Percentiles rank a stretch among this genome's conserved stretches.
Conservation (phyloP, 2,113 vertebrate genomes). For the Ammodytes marinus region DNA sequence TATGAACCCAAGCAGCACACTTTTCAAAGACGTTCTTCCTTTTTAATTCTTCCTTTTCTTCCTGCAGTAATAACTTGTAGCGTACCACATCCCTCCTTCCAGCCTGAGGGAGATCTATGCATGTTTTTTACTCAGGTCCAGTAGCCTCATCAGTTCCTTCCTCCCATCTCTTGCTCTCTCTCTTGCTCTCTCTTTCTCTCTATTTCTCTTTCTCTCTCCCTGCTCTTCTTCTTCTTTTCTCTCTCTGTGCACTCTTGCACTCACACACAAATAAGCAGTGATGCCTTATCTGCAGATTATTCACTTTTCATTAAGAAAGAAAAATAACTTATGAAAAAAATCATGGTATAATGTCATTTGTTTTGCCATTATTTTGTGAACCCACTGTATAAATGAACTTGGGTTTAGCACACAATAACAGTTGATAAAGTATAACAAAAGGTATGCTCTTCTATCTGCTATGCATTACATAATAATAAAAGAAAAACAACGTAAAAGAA, state of each 20-base stretch:
- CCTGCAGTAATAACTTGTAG: slow-evolving; percentile 54
- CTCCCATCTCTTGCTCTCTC: slow-evolving; percentile 53
- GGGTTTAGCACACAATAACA: slow-evolving; percentile 77
- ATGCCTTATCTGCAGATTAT: slow-evolving; percentile 93
- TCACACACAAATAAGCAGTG: slow-evolving; percentile 91
- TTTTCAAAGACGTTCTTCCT: slow-evolving; percentile 57
- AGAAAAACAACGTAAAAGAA: slow-evolving; percentile 79
- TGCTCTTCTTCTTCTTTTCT: not conserved
- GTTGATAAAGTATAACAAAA: slow-evolving; percentile 70
- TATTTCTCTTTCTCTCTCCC: not conserved
- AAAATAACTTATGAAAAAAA: slow-evolving; percentile 81
- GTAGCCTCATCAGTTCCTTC: slow-evolving; percentile 85
- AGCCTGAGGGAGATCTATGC: slow-evolving; percentile 84
- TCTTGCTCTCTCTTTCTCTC: slow-evolving; percentile 1
- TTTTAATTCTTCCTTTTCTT: slow-evolving; percentile 54
- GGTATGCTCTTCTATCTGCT: slow-evolving; percentile 86
- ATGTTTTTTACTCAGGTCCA: slow-evolving; percentile 87
- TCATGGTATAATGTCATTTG: slow-evolving; percentile 75
- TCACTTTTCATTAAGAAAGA: slow-evolving; percentile 76
- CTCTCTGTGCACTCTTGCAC: slow-evolving; percentile 66
- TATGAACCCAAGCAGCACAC: slow-evolving; percentile 63
- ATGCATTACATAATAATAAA: slow-evolving; percentile 87
- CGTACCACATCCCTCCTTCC: slow-evolving; percentile 70
- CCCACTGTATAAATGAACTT: slow-evolving; percentile 79
- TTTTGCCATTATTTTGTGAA: slow-evolving; percentile 77